Base-by-base conservation (phyloP, 2,113 vertebrate species). In the Onychorhynchus coronatus region DNA sequence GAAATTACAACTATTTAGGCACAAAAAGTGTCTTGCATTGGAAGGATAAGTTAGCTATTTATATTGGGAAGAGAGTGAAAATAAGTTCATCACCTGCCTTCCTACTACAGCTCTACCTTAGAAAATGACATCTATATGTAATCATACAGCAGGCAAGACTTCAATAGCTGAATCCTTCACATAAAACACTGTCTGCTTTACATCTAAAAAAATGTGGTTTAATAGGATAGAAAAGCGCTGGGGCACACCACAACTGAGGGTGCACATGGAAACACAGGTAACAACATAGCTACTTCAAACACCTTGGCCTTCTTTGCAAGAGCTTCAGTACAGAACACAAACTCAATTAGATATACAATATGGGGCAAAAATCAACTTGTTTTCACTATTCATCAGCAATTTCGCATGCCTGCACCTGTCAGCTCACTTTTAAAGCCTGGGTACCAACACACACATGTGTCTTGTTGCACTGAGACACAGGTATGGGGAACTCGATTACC, bases 111-210 rank as follows among this genome's bases (percentile, higher is more conserved):
- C 50, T 82, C 39, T 44, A 73, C n/a, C 49, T 59, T 49, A 44
- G 72, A 73, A 76, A 63, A 75, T 0, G 0, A 37, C 72, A 66
- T 8, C 49, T 41, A 0, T 8, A 7, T 9, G 33, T 39, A 42
- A 79, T 8, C 50, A 42, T 30, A 39, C 25, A 67, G 28, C 5
- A 68, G 53, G 50, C 28, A 85, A 37, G 59, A 77, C 37, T 70
- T 52, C 17, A 42, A 33, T 55, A 70, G 61, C 61, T 25, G 42
- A 73, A 20, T 42, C 55, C 68, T 50, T 46, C 55, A 41, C 31
- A 53, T 30, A 37, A 63, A 89, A 81, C 33, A 66, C 1, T 24
- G 22, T 2, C 44, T 58, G 55, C 7, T 70, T 61, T 77, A n/a
- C 31, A 37, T 8, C 58, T 49, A 35, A 28, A 80, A 78, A 50